Evolutionary conservation across 2,888 invertebrate genomes (phyloP), one percentile per base, ranked within the genome.

Genomic region (Platycnemis pennipes): DNA sequence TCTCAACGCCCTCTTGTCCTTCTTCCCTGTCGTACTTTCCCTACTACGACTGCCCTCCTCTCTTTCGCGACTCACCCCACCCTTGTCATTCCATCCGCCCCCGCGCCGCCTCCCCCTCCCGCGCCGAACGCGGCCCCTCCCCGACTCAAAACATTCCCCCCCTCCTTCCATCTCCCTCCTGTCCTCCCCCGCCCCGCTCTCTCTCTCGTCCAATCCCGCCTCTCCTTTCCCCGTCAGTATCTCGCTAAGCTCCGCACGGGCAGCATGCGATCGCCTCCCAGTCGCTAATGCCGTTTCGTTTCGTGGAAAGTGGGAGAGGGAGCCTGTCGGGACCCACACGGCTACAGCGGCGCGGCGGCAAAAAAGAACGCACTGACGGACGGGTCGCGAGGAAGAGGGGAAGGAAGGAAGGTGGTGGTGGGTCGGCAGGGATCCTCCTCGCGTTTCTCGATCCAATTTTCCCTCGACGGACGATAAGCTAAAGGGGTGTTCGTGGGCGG

Each of bases 201-300:
- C 26, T n/a, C 63, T 44, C 44, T 63, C 91, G 91, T 91, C 91
- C 91, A 69, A 69, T 89, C 89, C 89, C 56, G 89, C 89, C 56
- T 56, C 91, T 63, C 91, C n/a, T 44, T 91, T 91, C 63, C 44
- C 91, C 91, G 69, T 91, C 91, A 91, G 91, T 91, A 91, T 91
- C 91, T 63, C 63, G 91, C 56, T 91, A 91, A 91, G 91, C 91
- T 91, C 37, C 91, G 63, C 63, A 91, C 91, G 63, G 91, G 91
- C 42, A 69, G 63, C 91, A 91, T 91, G 91, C 63, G 63, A 91
- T 91, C 91, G 91, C 16, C 42, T 91, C 11, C 63, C 69, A 44
- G 63, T 26, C 63, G 44, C 91, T 69, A 91, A 69, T 91, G 69
- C 91, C 69, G n/a, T 63, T n/a, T 7, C 22, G 91, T 13, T 63